Conservation (phyloP, 2,888 invertebrate species). For the Polydesmus complanatus region DNA sequence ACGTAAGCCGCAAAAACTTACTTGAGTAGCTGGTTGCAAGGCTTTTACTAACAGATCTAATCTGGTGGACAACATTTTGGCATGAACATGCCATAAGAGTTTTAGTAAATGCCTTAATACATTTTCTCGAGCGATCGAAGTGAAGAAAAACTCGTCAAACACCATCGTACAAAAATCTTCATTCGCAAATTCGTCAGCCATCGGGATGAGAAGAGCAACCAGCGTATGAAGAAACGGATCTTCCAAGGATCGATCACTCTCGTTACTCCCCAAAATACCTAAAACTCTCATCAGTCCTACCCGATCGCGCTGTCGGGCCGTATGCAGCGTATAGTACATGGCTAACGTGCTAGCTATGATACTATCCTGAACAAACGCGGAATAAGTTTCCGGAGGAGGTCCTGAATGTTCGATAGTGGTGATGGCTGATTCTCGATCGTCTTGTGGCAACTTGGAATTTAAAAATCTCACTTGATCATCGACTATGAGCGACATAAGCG, state of each 20-base stretch:
- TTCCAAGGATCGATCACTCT: slow-evolving; percentile 82
- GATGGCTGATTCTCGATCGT: slow-evolving; percentile 82
- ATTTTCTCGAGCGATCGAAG: slow-evolving; percentile 75
- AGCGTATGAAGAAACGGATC: slow-evolving; percentile 89
- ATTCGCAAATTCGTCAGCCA: slow-evolving; percentile 81
- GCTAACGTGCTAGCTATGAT: slow-evolving; percentile 81
- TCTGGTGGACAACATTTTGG: slow-evolving; percentile 62
- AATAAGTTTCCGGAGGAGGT: slow-evolving; percentile 82
- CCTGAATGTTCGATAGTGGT: slow-evolving; percentile 88
- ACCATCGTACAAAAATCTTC: slow-evolving; percentile 90
- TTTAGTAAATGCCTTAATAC: slow-evolving; percentile 73
- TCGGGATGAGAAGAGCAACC: slow-evolving; percentile 65
- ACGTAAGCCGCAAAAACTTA: not conserved
- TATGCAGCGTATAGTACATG: slow-evolving; percentile 87
- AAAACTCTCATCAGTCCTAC: slow-evolving; percentile 69
- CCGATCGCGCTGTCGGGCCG: slow-evolving; percentile 64
- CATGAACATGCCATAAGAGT: slow-evolving; percentile 78
- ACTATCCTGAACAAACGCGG: slow-evolving; percentile 79
- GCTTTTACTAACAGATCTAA: slow-evolving; percentile 68
- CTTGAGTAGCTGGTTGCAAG: slow-evolving; percentile 40
- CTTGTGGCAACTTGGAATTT: slow-evolving; percentile 74
- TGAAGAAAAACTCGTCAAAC: slow-evolving; percentile 90
- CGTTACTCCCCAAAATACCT: slow-evolving; percentile 79
- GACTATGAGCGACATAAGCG: slow-evolving; percentile 82
- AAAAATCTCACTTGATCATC: slow-evolving; percentile 46